Conservation (phyloP, 2,113 vertebrate species). For the Leptosomus discolor region DNA sequence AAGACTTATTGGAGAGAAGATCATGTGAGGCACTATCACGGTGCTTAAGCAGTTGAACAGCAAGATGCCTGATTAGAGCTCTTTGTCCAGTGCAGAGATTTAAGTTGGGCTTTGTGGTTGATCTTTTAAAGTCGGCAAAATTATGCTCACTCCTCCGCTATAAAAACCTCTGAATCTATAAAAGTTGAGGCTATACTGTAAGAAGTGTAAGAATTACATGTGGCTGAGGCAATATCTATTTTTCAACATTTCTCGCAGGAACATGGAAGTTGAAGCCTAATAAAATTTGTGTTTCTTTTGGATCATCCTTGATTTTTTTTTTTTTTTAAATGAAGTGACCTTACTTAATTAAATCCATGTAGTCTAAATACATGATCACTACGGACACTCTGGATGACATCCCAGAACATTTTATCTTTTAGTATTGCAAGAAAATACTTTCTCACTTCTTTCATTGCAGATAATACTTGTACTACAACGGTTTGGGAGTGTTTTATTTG, state of each 20-base stretch:
- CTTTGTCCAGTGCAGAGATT: not conserved
- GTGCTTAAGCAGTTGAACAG: not conserved
- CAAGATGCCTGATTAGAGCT: not conserved
- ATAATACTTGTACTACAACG: not conserved
- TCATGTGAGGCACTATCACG: not conserved
- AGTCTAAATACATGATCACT: not conserved
- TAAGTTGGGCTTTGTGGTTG: not conserved
- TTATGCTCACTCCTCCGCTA: not conserved
- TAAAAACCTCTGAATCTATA: not conserved
- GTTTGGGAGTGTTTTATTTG: not conserved
- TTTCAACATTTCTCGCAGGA: not conserved
- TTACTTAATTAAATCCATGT: not conserved
- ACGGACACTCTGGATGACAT: not conserved
- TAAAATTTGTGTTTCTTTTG: not conserved
- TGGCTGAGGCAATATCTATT: not conserved
- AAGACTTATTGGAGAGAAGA: not conserved
- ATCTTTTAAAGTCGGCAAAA: not conserved
- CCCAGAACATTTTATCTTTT: constrained; percentile 21
- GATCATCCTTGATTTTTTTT: not conserved
- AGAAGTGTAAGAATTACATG: not conserved
- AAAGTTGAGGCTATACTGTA: not conserved
- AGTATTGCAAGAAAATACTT: not conserved
- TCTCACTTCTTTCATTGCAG: not conserved
- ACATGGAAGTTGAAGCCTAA: not conserved
- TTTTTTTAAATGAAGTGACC: not conserved